Evolutionary conservation across 2,888 invertebrate species (phyloP).

Genomic region (Deilephila porcellus): DNA sequence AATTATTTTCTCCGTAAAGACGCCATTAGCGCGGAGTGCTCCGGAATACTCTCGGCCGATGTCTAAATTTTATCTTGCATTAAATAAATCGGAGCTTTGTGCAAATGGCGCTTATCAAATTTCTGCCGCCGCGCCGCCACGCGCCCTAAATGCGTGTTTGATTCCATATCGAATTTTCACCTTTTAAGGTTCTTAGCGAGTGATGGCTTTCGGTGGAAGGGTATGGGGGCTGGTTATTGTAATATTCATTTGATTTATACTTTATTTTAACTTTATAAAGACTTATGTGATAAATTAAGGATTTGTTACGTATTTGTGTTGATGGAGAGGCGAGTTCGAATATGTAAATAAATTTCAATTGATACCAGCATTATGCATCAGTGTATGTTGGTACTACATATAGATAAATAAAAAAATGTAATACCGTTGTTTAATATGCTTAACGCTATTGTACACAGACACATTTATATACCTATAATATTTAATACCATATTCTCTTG

Average conservation of each 20-base stretch:
- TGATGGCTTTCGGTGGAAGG: not conserved
- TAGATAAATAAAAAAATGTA: no score
- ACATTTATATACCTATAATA: no score
- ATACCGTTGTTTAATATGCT: no score
- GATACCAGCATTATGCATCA: no score
- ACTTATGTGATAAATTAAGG: no score
- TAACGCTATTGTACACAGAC: no score
- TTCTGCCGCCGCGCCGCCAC: slow-evolving; percentile 44
- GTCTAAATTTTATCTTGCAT: slow-evolving; percentile 65
- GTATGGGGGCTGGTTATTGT: not conserved
- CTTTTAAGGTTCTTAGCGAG: slow-evolving; percentile 35
- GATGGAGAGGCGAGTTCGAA: no score
- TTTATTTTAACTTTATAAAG: no score
- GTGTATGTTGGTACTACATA: no score
- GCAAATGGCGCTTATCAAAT: slow-evolving; percentile 60
- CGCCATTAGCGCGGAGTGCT: slow-evolving; percentile 69
- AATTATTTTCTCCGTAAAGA: slow-evolving; percentile 78
- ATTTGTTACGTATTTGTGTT: no score
- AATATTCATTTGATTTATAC: not conserved
- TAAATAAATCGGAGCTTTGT: slow-evolving; percentile 59
- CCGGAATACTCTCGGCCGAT: slow-evolving; percentile 61
- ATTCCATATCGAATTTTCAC: slow-evolving; percentile 51
- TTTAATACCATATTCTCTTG: no score
- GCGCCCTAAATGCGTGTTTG: slow-evolving; percentile 50
- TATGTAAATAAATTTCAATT: no score